Conservation (phyloP, 2,113 vertebrate species). For the Benitochromis conjunctus region DNA sequence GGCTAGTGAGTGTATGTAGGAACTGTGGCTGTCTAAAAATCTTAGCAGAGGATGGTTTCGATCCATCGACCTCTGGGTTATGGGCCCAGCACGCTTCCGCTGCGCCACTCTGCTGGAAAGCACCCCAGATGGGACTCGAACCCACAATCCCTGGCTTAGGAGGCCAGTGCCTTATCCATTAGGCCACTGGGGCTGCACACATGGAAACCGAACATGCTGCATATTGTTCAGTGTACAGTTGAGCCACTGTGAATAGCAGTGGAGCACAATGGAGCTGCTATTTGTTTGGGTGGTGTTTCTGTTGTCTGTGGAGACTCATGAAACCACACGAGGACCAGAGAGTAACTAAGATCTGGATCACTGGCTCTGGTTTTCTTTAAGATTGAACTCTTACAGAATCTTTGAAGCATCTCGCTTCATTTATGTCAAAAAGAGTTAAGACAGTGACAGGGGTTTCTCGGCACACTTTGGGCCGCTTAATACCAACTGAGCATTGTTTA, state of each 20-base stretch:
- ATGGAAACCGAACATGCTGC: neutral
- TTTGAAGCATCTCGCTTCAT: neutral
- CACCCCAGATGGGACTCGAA: constrained; percentile 61
- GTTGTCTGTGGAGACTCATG: neutral
- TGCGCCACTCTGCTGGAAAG: constrained; percentile 75
- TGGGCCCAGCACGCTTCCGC: constrained; percentile 82
- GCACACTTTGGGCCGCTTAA: neutral
- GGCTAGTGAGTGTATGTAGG: neutral
- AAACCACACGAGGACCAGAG: neutral
- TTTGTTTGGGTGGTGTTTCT: neutral
- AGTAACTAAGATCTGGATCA: neutral
- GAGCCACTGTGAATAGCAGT: neutral
- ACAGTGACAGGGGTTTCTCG: neutral
- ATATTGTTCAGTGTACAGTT: neutral
- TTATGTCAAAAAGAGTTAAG: neutral
- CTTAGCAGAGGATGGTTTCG: constrained; percentile 76
- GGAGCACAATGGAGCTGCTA: neutral
- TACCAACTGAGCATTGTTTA: neutral
- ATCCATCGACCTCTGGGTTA: constrained; percentile 83
- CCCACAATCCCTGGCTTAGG: constrained; percentile 66
- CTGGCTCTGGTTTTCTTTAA: neutral
- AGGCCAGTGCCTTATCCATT: constrained; percentile 82
- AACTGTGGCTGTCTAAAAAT: neutral
- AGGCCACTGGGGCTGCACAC: constrained; percentile 75
- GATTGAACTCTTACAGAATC: neutral